phyloP scores from a whole-genome alignment of 1,140 invertebrate genomes.

The Drosophila nebulosa region DNA sequence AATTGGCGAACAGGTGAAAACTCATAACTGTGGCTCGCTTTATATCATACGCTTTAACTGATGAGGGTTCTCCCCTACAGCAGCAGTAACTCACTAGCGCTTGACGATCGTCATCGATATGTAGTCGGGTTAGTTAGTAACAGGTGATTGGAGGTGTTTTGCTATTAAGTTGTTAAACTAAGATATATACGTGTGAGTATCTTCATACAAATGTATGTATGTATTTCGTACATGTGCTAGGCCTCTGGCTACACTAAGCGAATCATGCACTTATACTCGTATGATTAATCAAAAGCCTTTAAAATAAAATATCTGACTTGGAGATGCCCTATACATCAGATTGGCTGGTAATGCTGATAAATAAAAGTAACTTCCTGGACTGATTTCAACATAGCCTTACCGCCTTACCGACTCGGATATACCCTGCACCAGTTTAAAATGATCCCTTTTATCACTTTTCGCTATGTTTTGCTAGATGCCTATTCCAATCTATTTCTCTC shows the following conservation, averaged over 20 bases:
- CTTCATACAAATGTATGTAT: constrained; percentile 45
- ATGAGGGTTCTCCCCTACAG: constrained; percentile 36
- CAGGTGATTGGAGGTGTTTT: constrained; percentile 48
- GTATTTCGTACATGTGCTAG: neutral
- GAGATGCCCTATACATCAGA: too few relatives aligned
- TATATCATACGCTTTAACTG: constrained; percentile 23
- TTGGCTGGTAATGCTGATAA: too few relatives aligned
- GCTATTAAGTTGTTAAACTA: constrained; percentile 77
- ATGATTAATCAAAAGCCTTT: too few relatives aligned
- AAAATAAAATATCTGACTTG: too few relatives aligned
- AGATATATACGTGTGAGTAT: constrained; percentile 49
- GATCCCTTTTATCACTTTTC: too few relatives aligned
- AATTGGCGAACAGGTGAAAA: constrained; percentile 74
- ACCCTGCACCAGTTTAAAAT: too few relatives aligned
- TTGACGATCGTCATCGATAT: constrained; percentile 23
- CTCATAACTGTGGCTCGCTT: constrained; percentile 40
- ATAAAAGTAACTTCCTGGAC: too few relatives aligned
- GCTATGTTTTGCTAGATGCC: too few relatives aligned
- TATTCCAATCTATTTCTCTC: too few relatives aligned
- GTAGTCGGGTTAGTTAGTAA: constrained; percentile 7
- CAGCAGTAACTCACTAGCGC: neutral
- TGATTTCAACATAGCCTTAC: too few relatives aligned
- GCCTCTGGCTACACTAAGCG: constrained; percentile 64
- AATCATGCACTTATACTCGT: constrained; percentile 68
- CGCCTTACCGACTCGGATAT: too few relatives aligned